Evolutionary conservation across 2,797 vertebrate species (phyloP).

Genomic region (Heteromormyrus szaboi): DNA sequence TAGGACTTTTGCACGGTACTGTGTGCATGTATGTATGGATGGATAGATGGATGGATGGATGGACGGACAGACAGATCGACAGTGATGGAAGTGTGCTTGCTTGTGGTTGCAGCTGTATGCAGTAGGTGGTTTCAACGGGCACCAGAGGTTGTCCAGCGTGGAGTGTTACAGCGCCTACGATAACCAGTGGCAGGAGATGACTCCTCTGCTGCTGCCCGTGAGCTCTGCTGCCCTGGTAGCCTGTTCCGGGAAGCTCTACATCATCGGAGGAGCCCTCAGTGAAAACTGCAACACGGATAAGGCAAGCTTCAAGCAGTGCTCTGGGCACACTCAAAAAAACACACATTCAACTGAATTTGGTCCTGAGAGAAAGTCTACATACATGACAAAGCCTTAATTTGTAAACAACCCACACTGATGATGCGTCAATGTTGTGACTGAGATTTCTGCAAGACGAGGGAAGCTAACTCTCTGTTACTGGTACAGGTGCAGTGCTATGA

Average conservation of each 20-base stretch:
- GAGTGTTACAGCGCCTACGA: conserved; percentile 65
- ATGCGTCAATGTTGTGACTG: neutral
- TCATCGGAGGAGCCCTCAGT: conserved; percentile 63
- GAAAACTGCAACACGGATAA: conserved; percentile 56
- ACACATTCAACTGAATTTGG: neutral
- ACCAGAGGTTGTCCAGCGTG: conserved; percentile 54
- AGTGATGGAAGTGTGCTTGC: neutral
- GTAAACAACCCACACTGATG: neutral
- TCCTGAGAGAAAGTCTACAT: neutral
- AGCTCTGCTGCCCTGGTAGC: conserved; percentile 58
- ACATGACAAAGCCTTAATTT: neutral
- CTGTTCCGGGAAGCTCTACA: conserved; percentile 59
- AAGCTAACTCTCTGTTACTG: neutral
- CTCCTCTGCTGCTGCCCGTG: conserved; percentile 56
- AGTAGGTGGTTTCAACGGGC: conserved; percentile 67
- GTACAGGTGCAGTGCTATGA: conserved; percentile 69
- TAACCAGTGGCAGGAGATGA: conserved; percentile 54
- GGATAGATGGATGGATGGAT: neutral
- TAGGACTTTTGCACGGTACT: neutral
- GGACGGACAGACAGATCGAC: neutral
- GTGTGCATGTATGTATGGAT: neutral
- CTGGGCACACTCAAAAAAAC: neutral
- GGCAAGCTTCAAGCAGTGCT: conserved; percentile 42
- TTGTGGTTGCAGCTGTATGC: conserved; percentile 57
- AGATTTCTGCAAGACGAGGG: neutral